Evolutionary conservation across 2,113 vertebrate genomes (phyloP), one percentile per base, ranked within the genome.

Genomic region (Asarcornis scutulata): DNA sequence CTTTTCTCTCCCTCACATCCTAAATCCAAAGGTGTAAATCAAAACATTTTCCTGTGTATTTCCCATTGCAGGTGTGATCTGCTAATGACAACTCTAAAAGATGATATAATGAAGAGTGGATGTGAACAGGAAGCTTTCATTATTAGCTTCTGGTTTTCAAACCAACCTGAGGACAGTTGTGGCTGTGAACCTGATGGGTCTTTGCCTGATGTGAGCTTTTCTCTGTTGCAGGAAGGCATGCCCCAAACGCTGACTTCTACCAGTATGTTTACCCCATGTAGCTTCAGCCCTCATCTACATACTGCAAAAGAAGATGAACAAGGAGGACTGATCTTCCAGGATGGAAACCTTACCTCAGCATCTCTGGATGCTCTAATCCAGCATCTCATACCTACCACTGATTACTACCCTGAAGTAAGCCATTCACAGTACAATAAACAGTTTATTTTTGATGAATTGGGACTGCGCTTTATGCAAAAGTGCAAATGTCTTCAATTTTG

Each of bases 321-420:
- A 94, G 98, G 98, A 64, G 97, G 98, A 68, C 97, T 98, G 87
- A 98, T 97, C 86, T 98, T 98, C 95, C 98, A 73, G 98, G 98
- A 94, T 91, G 98, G 96, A 97, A 98, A 96, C 95, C 98, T 99
- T 95, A 98, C 98, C 92, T 99, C 99, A 40, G 99, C 99, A 94
- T 99, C 99, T 94, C 97, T 99, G 94, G 99, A 99, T 95, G 98
- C 98, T 78, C 98, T 99, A 76, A 99, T 99, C 92, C 98, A 99
- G 93, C 98, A 99, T 92, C 98, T 99, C 76, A 98, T 99, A 89
- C 99, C 99, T 96, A 99, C 99, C 58, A 97, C 98, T 10, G 98
- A 99, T 95, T 99, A 99, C 97, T 99, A 99, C 95, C 99, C 98
- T 1, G 98, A 99, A 98, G 99, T 99, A 95, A 96, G 97, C 91